Evolutionary conservation across 2,888 invertebrate species (phyloP).

Genomic region (Peribatodes rhomboidaria): DNA sequence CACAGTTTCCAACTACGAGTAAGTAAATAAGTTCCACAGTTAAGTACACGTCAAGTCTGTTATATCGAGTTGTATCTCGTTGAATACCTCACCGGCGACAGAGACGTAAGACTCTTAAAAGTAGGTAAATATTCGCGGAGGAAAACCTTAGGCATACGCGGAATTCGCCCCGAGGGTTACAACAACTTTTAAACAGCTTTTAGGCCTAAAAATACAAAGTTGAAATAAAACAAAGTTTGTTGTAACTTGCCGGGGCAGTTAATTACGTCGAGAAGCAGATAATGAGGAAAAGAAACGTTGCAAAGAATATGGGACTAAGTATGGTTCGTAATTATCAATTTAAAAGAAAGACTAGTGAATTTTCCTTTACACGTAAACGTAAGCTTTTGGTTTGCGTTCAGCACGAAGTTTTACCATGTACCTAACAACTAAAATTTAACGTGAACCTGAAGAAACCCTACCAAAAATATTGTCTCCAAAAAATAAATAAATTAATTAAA

Average conservation of each 20-base stretch:
- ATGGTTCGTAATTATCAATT: conserved; percentile 9
- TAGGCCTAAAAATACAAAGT: conserved; percentile 34
- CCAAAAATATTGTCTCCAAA: no score
- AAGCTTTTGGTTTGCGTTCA: not conserved
- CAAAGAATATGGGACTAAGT: conserved; percentile 18
- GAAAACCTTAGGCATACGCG: conserved; percentile 22
- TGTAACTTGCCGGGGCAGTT: conserved; percentile 31
- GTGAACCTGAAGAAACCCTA: no score
- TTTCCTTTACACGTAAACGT: no score
- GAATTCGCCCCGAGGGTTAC: conserved; percentile 25
- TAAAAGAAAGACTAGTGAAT: not conserved
- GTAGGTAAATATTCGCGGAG: conserved; percentile 11
- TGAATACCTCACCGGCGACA: conserved; percentile 1
- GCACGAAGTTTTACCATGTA: no score
- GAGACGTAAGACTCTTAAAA: conserved; percentile 11
- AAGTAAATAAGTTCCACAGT: not conserved
- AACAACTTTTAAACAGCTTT: conserved; percentile 37
- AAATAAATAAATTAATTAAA: no score
- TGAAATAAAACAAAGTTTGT: conserved; percentile 30
- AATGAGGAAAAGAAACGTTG: conserved; percentile 32
- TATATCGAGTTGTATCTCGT: conserved; percentile 1
- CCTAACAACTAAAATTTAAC: no score
- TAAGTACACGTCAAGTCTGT: conserved; percentile 12
- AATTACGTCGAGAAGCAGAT: conserved; percentile 35
- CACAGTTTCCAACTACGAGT: not conserved